A percentile compares a stretch with the other conserved stretches of the same genome.
phyloP scores from a whole-genome alignment of 2,797 vertebrate species.

The Ctenochaetus hawaiiensis region DNA sequence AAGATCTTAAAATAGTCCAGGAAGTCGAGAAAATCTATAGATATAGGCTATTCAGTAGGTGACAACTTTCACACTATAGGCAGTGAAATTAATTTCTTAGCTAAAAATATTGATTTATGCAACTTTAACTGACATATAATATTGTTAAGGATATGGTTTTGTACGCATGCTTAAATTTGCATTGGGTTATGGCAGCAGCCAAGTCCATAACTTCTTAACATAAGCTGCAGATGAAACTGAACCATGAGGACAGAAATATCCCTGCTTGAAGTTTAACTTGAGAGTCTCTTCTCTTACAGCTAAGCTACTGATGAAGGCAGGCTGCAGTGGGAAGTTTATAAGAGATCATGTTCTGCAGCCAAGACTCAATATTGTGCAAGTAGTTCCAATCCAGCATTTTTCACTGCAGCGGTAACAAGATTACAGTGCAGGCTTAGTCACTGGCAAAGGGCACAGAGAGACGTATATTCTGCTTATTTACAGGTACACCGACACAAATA shows the following conservation, averaged over 20 bases:
- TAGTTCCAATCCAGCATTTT: slow-evolving; percentile 31
- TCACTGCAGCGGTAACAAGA: slow-evolving; percentile 46
- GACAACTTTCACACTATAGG: no score
- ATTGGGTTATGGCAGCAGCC: no score
- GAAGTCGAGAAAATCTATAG: no score
- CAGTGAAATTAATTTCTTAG: no score
- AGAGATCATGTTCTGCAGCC: slow-evolving; percentile 44
- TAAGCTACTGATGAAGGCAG: slow-evolving; percentile 27
- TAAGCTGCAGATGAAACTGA: neutral
- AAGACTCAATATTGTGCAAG: slow-evolving; percentile 38
- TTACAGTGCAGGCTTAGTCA: slow-evolving; percentile 52
- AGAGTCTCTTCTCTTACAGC: neutral
- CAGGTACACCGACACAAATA: slow-evolving; percentile 36
- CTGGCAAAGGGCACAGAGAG: slow-evolving; percentile 38
- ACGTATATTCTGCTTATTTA: slow-evolving; percentile 46
- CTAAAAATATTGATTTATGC: no score
- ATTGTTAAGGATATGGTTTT: neutral
- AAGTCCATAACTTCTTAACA: neutral
- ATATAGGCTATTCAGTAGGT: no score
- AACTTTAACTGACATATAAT: no score
- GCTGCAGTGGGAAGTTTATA: slow-evolving; percentile 35
- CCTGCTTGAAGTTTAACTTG: neutral
- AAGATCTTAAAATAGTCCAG: no score
- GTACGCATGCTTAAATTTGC: neutral
- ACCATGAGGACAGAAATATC: neutral